Base-by-base conservation (phyloP, 2,113 vertebrate genomes). In the Vidua chalybeata region DNA sequence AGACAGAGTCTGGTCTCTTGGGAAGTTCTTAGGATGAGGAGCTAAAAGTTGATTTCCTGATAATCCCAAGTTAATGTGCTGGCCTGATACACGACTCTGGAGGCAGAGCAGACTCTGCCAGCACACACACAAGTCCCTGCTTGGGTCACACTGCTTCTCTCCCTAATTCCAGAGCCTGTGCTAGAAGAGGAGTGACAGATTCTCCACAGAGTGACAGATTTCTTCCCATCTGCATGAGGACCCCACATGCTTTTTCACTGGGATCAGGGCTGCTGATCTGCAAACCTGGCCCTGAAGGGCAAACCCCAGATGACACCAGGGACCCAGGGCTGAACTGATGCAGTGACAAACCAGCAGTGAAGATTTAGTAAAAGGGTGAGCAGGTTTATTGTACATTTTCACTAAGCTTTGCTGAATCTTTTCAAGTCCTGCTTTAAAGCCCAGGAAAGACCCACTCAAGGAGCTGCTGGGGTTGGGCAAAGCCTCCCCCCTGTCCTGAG, bases 1-100 rank as follows among this genome's bases (percentile, higher is more conserved):
- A 81, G 89, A 11, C 59, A 86, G 69, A 69, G 75, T 48, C 78
- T 62, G 71, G 49, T 80, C 84, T 87, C 61, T 27, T 48, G 81
- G 77, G 95, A 81, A 51, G 56, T 45, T 61, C 56, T 93, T 76
- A 75, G 37, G 63, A 78, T 76, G 69, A 83, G 66, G 85, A 95
- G 69, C 24, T 87, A 75, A 54, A 91, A 72, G 58, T 52, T 93
- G 61, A 79, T 88, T 91, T 92, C 54, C 75, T 15, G 18, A 64
- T 87, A 93, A 83, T 85, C 82, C 63, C 49, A 80, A 64, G 11
- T 72, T 58, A 81, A 69, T 66, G 37, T 3, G 2, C 52, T 61
- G 43, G 64, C 33, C 76, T 89, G 55, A 45, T 27, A n/a, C 31
- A 17, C 0, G 0, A 28, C 16, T 11, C 13, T 14, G 4, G 72